Conservation (phyloP, 2,888 invertebrate genomes). For the Limnephilus auricula region DNA sequence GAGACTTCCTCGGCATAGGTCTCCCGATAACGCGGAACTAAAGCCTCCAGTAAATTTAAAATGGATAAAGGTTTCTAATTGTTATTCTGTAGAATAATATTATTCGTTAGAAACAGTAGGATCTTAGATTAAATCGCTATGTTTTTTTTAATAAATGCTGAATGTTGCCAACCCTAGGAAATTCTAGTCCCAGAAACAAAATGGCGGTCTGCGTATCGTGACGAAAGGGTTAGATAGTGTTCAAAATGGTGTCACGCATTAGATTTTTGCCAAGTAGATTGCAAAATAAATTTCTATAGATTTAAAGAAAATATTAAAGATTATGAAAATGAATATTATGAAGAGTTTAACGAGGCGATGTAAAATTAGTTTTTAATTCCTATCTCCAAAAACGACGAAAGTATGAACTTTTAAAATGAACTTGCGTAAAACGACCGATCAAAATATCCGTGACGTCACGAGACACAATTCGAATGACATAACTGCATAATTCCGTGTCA, state of each 20-base stretch:
- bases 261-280: no score
- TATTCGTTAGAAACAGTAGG: slow-evolving; percentile 10
- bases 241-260: neutral
- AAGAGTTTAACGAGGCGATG: no score
- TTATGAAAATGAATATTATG: no score
- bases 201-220: neutral
- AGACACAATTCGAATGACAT: no score
- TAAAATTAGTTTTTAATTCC: no score
- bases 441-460: no score
- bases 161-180: neutral
- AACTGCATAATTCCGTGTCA: no score
- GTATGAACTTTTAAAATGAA: no score
- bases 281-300: no score
- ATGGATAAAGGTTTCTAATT: slow-evolving; percentile 56
- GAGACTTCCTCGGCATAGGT: slow-evolving; percentile 64
- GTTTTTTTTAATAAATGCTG: neutral
- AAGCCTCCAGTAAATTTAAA: slow-evolving; percentile 56
- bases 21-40: slow-evolving; percentile 37
- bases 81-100: slow-evolving; percentile 38
- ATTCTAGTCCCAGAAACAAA: neutral
- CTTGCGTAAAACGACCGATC: no score
- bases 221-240: neutral
- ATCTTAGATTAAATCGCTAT: neutral
- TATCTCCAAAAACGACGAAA: no score
- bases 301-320: no score